Conservation (phyloP, 2,888 invertebrate genomes). For the Agriopis marginaria region DNA sequence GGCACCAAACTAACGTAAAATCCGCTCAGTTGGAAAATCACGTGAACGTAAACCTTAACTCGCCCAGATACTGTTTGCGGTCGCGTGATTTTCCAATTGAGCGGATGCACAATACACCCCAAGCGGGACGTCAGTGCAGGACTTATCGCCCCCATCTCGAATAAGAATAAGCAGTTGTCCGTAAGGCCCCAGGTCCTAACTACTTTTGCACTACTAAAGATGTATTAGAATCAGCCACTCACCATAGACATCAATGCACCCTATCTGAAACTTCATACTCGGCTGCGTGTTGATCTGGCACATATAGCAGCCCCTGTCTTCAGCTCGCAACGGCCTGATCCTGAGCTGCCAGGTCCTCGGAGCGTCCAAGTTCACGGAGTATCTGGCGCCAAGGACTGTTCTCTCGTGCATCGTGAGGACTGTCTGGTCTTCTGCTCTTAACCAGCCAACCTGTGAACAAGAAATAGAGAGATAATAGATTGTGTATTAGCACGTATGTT, state of each 20-base stretch:
- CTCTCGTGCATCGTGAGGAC: slow-evolving; percentile 94
- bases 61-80: too few species aligned
- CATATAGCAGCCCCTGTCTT: slow-evolving; percentile 96
- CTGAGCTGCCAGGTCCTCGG: slow-evolving; percentile 94
- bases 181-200: too few species aligned
- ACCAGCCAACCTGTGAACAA: slow-evolving; percentile 92
- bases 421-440: slow-evolving; percentile 96
- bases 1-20: too few species aligned
- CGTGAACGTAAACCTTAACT: too few species aligned
- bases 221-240: slow-evolving; percentile 24
- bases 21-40: too few species aligned
- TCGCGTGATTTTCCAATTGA: too few species aligned
- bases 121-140: too few species aligned
- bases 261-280: slow-evolving; percentile 94
- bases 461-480: neutral
- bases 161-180: too few species aligned
- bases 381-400: slow-evolving; percentile 93
- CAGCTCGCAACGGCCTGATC: slow-evolving; percentile 92
- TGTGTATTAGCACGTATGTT: too few species aligned
- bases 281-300: slow-evolving; percentile 95
- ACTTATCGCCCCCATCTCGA: too few species aligned
- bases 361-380: slow-evolving; percentile 93
- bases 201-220: too few species aligned
- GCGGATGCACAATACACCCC: too few species aligned
- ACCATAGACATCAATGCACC: slow-evolving; percentile 96